phyloP scores from a whole-genome alignment of 2,113 vertebrate genomes.

The Candoia aspera region DNA sequence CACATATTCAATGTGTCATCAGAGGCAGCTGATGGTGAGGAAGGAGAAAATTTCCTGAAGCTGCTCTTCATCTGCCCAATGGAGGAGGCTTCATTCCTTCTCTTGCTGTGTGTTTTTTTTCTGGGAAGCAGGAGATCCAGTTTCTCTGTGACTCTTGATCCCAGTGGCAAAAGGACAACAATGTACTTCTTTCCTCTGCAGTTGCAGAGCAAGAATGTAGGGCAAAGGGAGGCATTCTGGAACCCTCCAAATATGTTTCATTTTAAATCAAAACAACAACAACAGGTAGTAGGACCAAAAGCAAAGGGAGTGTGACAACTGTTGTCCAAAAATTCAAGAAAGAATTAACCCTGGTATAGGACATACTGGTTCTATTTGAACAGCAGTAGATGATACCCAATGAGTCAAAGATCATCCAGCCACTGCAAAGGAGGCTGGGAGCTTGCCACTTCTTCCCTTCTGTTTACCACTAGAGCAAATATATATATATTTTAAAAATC shows the following conservation, averaged over 20 bases:
- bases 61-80: not conserved
- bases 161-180: not conserved
- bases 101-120: not conserved
- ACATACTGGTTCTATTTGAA: not conserved
- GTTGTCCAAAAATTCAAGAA: not conserved
- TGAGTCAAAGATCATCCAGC: not conserved
- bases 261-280: not conserved
- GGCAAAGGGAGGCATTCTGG: not conserved
- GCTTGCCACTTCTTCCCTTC: not conserved
- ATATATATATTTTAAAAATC: too few species aligned
- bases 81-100: not conserved
- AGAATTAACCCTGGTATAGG: not conserved
- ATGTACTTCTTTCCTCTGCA: not conserved
- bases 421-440: not conserved
- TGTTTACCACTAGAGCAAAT: not conserved
- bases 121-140: not conserved
- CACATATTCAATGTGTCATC: not conserved
- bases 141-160: not conserved
- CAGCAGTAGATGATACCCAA: not conserved
- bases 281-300: not conserved
- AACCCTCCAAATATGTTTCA: not conserved
- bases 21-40: not conserved
- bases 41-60: not conserved
- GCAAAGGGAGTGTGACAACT: not conserved
- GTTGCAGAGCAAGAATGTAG: not conserved